Evolutionary conservation across 1,140 invertebrate genomes (phyloP).

Genomic region (Aporrectodea caliginosa): DNA sequence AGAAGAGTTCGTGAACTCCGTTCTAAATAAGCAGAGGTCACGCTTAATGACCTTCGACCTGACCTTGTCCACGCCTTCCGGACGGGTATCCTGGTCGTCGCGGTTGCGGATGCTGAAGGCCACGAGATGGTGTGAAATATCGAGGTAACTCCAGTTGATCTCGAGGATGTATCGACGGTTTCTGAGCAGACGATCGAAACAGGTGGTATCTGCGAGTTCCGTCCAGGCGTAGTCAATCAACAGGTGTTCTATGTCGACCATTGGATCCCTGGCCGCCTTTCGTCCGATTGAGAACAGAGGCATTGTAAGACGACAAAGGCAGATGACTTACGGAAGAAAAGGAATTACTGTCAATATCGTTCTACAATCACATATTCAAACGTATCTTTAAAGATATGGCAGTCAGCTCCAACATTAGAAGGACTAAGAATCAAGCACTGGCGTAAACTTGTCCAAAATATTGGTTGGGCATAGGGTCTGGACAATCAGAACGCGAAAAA

Average conservation of each 20-base stretch:
- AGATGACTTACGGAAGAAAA: too few species aligned
- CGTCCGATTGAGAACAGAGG: slow-evolving; percentile 10
- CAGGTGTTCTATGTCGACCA: slow-evolving; percentile 15
- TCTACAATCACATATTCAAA: too few species aligned
- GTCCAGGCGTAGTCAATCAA: slow-evolving; percentile 10
- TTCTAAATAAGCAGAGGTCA: slow-evolving; percentile 43
- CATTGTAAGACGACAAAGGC: too few species aligned
- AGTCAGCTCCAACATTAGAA: too few species aligned
- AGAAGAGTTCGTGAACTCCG: slow-evolving; percentile 52
- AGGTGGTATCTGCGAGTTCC: slow-evolving; percentile 11
- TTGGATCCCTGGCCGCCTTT: not conserved
- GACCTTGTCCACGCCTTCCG: not conserved
- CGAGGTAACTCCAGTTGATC: slow-evolving; percentile 18
- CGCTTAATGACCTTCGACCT: not conserved
- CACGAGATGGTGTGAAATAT: not conserved
- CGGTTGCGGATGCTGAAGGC: slow-evolving; percentile 1
- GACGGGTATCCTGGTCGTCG: not conserved
- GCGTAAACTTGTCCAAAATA: too few species aligned
- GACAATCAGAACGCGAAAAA: too few species aligned
- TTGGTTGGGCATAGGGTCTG: too few species aligned
- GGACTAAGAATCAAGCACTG: too few species aligned
- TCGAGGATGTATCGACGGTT: slow-evolving; percentile 7
- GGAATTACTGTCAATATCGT: too few species aligned
- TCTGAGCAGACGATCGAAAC: slow-evolving; percentile 3
- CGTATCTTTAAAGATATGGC: too few species aligned